Conservation (phyloP, 1,140 invertebrate genomes). For the Eulimnadia texana region DNA sequence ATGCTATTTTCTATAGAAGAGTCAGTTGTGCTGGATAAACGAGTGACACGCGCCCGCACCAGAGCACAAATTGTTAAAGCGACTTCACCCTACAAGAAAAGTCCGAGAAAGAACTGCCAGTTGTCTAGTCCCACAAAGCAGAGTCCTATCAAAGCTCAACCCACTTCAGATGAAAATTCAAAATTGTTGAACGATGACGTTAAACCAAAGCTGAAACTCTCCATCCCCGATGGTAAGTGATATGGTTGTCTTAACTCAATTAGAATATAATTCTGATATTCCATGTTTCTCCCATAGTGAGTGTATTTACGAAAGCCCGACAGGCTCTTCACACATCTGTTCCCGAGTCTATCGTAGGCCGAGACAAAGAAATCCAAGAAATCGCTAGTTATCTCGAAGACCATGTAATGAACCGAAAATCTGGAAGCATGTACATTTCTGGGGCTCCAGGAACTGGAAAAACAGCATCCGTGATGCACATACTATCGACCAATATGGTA, state of each 20-base stretch:
- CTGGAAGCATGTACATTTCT: constrained; percentile 80
- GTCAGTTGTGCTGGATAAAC: neutral
- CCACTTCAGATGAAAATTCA: neutral
- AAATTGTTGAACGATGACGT: too few relatives aligned
- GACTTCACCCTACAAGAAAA: neutral
- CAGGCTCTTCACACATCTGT: constrained; percentile 52
- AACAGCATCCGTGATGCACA: constrained; percentile 66
- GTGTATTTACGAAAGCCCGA: constrained; percentile 3
- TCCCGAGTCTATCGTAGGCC: constrained; percentile 50
- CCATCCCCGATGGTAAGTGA: constrained; percentile 6
- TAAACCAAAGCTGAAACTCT: neutral
- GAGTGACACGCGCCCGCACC: neutral
- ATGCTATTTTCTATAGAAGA: neutral
- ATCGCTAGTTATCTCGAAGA: constrained; percentile 51
- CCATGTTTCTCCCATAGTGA: constrained; percentile 9
- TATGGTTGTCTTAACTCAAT: neutral
- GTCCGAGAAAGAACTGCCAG: neutral
- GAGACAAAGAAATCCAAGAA: constrained; percentile 57
- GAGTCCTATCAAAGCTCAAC: neutral
- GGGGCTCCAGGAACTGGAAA: constrained; percentile 94
- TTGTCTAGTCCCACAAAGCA: neutral
- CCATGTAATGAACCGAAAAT: constrained; percentile 46
- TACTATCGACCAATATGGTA: constrained; percentile 38
- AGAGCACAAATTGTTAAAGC: neutral
- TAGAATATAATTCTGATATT: neutral